Evolutionary conservation across 35 echinoderm and acorn worm species (phyloP).

Genomic region (Ptychodera flava): DNA sequence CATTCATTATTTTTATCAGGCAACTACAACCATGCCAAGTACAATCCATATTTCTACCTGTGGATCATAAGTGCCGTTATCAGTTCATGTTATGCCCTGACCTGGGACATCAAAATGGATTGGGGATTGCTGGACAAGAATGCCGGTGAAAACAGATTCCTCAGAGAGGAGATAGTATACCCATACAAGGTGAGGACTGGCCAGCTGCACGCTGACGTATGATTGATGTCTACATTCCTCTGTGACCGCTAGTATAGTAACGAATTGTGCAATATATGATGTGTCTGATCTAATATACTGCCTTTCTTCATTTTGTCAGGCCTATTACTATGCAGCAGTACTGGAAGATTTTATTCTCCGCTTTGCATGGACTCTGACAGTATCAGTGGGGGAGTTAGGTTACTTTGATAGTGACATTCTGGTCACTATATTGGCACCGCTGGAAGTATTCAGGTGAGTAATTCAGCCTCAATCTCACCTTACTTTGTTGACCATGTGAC

Average conservation of each 20-base stretch:
- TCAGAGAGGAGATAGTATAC: conserved; percentile 90
- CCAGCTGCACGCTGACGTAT: too few species aligned
- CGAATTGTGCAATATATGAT: too few species aligned
- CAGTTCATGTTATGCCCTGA: conserved; percentile 91
- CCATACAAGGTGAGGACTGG: conserved; percentile 55
- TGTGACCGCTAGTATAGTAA: too few species aligned
- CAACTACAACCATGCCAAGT: background rate
- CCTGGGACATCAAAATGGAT: conserved; percentile 98
- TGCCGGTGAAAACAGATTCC: conserved; percentile 59
- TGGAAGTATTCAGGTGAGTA: conserved; percentile 93
- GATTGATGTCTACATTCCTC: too few species aligned
- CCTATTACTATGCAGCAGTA: conserved; percentile 78
- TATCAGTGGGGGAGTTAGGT: conserved; percentile 46
- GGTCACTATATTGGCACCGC: conserved; percentile 50
- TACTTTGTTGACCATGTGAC: too few species aligned
- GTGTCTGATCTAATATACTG: too few species aligned
- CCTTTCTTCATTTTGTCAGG: too few species aligned
- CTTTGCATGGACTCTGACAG: conserved; percentile 69
- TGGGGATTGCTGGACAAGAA: conserved; percentile 84
- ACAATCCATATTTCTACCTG: conserved; percentile 64
- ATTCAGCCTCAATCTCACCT: too few species aligned
- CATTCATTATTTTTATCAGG: background rate
- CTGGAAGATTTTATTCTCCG: conserved; percentile 85
- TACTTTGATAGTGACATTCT: conserved; percentile 37
- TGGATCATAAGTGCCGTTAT: conserved; percentile 76